Base-by-base conservation (phyloP, 2,113 vertebrate genomes). In the Ia io region DNA sequence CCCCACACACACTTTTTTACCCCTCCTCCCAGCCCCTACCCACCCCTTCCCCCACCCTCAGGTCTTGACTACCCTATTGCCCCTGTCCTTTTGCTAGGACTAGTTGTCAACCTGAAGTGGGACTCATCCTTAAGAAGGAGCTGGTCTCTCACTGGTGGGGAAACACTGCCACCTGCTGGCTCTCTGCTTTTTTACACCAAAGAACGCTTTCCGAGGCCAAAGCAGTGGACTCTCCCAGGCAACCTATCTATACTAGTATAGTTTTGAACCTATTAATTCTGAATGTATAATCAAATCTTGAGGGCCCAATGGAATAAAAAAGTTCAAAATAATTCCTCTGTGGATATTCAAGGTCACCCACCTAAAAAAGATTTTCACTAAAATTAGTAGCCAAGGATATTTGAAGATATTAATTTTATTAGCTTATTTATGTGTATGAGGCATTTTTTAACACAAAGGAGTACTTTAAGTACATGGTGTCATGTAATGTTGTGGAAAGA, bases 141-240 rank as follows among this genome's bases (percentile, higher is more conserved):
- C 16, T 3, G 11, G 2, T 17, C 0, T 4, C 4, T 77, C 37
- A 51, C 82, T 28, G 77, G 5, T 84, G 67, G 35, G 78, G 65
- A 37, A 61, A 88, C 74, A 84, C 91, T 97, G 97, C 92, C 98
- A 95, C 84, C 98, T 97, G 7, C 76, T 61, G 97, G 88, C 16
- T 8, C 3, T 23, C 30, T 59, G 4, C 2, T 25, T 44, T 63
- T 63, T 93, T 88, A 87, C 93, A 96, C 14, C n/a, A 79, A 90
- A 10, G 10, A 71, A 59, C 0, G 1, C 17, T 74, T 74, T 10
- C 16, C 16, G 51, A 51, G 35, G 28, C n/a, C 71, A 77, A 84
- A 65, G 16, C 23, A 28, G 40, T 1, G 30, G 42, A 40, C 2
- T 73, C 51, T 76, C 74, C 16, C 40, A 44, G 65, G 47, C 8